These are phyloP conservation scores for Busseola fusca DNA, from an alignment of 2,888 invertebrate genomes.

Conservation along the genomic window DNA sequence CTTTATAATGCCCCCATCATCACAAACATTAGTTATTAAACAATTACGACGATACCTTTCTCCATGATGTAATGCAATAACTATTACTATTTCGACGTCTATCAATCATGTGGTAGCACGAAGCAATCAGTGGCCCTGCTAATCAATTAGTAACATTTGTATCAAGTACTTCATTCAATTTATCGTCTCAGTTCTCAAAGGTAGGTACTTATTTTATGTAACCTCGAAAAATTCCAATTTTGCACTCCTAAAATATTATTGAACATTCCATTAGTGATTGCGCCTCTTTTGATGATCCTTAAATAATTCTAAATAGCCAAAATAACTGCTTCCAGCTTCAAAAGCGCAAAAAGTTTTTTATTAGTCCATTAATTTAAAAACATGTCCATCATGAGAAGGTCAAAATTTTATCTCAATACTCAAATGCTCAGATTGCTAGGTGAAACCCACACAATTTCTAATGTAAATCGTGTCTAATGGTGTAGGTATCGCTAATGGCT, in stretches of 20 bases:
- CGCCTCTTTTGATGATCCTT: no score
- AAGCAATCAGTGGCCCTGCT: slow-evolving; percentile 51
- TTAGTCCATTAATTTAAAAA: not conserved
- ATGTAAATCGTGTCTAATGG: slow-evolving; percentile 54
- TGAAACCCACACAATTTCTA: slow-evolving; percentile 55
- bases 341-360: not conserved
- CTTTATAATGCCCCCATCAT: slow-evolving; percentile 23
- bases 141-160: slow-evolving; percentile 53
- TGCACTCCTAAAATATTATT: not conserved
- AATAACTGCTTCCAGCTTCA: not conserved
- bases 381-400: not conserved
- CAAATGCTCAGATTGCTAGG: slow-evolving; percentile 33
- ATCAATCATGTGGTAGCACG: slow-evolving; percentile 36
- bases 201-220: not conserved
- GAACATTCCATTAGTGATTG: no score
- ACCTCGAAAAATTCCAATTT: not conserved
- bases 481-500: slow-evolving; percentile 43
- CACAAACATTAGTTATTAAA: slow-evolving; percentile 39
- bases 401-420: not conserved
- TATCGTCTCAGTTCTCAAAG: slow-evolving; percentile 17
- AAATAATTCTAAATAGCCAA: no score
- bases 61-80: slow-evolving; percentile 36
- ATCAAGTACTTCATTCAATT: slow-evolving; percentile 51
- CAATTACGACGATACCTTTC: slow-evolving; percentile 49
- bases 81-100: slow-evolving; percentile 29